phyloP scores from a whole-genome alignment of 2,113 vertebrate species.

The Sus scrofa region T2T-Sscrofa CM000818.6:127626501-127627000 shows the following conservation, averaged over 20 bases:
- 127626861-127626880: no score
- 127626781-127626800: not conserved
- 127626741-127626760: not conserved
- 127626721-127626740: not conserved
- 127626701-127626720: not conserved
- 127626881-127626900: no score
- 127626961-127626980: no score
- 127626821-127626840: fast-evolving
- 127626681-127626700: fast-evolving
- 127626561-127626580: fast-evolving
- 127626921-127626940: no score
- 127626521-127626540: no score
- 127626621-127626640: fast-evolving
- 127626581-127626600: no score
- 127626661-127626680: no score
- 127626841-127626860: no score
- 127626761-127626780: not conserved
- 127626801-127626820: fast-evolving
- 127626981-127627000: no score
- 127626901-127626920: no score
- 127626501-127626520: no score
- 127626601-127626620: not conserved
- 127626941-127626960: no score
- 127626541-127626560: not conserved
- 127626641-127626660: not conserved